Evolutionary conservation across 2,797 vertebrate genomes (phyloP).

Genomic region (Serranus cabrilla): DNA sequence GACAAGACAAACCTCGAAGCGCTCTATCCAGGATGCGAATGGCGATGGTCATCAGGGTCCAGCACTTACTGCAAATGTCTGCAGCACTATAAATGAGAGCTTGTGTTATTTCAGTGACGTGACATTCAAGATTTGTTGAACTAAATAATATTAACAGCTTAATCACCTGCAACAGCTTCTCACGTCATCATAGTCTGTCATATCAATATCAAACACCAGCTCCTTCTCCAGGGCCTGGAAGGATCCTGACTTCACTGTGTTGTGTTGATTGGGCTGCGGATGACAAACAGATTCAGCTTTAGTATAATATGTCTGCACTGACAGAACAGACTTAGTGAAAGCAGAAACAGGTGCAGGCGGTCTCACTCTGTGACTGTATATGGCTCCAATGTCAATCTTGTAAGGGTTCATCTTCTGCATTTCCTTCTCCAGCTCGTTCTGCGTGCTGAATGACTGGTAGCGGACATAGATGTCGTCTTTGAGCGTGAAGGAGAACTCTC

Average conservation of each 20-base stretch:
- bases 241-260: conserved; percentile 93
- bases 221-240: conserved; percentile 98
- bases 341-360: no score
- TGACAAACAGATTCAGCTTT: conserved; percentile 1
- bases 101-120: background rate
- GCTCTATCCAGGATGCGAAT: conserved; percentile 92
- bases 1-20: conserved; percentile 85
- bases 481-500: conserved; percentile 97
- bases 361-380: conserved; percentile 93
- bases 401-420: conserved; percentile 95
- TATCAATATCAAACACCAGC: conserved; percentile 97
- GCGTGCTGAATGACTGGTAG: conserved; percentile 94
- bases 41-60: conserved; percentile 97
- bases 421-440: conserved; percentile 95
- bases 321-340: background rate
- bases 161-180: conserved; percentile 94
- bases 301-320: background rate
- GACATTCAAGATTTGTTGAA: background rate
- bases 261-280: conserved; percentile 93
- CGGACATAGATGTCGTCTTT: conserved; percentile 96
- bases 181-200: conserved; percentile 98
- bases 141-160: background rate
- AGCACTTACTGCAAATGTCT: conserved; percentile 96
- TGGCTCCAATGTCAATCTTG: conserved; percentile 96
- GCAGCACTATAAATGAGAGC: conserved; percentile 87